These are phyloP conservation scores for Galleria mellonella DNA, from an alignment of 1,140 invertebrate genomes.

Conservation along the genomic window DNA sequence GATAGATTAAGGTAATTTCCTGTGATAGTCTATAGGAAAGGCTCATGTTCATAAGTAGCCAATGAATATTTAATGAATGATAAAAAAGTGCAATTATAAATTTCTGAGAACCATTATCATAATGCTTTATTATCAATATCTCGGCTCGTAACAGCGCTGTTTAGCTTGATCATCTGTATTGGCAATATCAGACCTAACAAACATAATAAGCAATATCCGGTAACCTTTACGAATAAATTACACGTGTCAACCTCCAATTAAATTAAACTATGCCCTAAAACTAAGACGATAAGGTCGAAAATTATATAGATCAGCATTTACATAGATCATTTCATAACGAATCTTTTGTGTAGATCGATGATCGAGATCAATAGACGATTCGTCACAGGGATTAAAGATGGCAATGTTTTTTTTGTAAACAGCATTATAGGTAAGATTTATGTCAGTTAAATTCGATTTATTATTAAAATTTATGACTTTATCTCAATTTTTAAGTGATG, in stretches of 20 bases:
- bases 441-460: slow-evolving; percentile 4
- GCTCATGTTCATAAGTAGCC: too few species aligned
- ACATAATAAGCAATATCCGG: slow-evolving; percentile 64
- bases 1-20: too few species aligned
- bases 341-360: slow-evolving; percentile 32
- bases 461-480: not conserved
- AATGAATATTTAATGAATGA: too few species aligned
- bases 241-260: slow-evolving; percentile 31
- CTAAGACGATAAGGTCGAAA: too few species aligned
- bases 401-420: too few species aligned
- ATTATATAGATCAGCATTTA: not conserved
- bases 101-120: too few species aligned
- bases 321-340: slow-evolving; percentile 6
- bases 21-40: too few species aligned
- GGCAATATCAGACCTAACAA: slow-evolving; percentile 44
- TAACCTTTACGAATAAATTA: slow-evolving; percentile 42
- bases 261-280: not conserved
- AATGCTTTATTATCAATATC: too few species aligned
- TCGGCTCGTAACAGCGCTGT: too few species aligned
- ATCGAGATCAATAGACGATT: slow-evolving; percentile 35
- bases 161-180: too few species aligned
- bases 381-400: slow-evolving; percentile 25
- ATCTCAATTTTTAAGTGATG: slow-evolving; percentile 1
- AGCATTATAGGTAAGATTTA: too few species aligned
- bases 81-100: too few species aligned